Base-by-base conservation (phyloP, 1,140 invertebrate species). In the Bombus turneri region DNA sequence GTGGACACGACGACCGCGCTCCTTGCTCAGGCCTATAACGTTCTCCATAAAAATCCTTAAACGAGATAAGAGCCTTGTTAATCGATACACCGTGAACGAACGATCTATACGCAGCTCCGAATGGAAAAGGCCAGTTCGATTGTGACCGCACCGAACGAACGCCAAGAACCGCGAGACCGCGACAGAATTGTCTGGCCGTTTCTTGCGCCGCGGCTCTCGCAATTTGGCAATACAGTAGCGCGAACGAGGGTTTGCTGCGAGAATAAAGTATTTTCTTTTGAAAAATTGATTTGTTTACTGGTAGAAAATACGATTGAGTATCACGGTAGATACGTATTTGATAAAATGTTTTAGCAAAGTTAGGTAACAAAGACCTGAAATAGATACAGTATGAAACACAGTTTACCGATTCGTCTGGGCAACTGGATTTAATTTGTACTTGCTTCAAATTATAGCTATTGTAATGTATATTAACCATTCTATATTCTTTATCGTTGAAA, bases 1-100 rank as follows among this genome's bases (percentile, higher is more conserved):
- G 73, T 85, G 82, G 88, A 86, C 86, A 81, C 53, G 57, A 2
- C 34, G 57, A 59, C 57, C 34, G 28, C 2, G 31, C 47, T 82
- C 78, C 87, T 25, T 88, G 81, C 84, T 72, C 86, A 62, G 73
- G 80, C 91, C 89, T 85, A 83, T 90, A 91, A 91, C 86, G 85
- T 83, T 71, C 79, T 41, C 90, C 87, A 87, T 92, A 91, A 92
- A 92, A 92, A 91, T 92, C 75, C 87, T 89, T 75, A 71, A 90
- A 92, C 87, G 77, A 91, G 90, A 91, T 91, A 91, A 91, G 90
- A 91, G 84, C 80, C 89, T 91, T 86, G 91, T 92, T 92, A 91
- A 92, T 92, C 87, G 91, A 91, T 88, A 80, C 81, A 89, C 74
- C 88, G 90, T 80, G 87, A 75, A 87, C 72, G 64, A 81, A 85